Base-by-base conservation (phyloP, 2,797 vertebrate genomes). In the Onychomys torridus region DNA sequence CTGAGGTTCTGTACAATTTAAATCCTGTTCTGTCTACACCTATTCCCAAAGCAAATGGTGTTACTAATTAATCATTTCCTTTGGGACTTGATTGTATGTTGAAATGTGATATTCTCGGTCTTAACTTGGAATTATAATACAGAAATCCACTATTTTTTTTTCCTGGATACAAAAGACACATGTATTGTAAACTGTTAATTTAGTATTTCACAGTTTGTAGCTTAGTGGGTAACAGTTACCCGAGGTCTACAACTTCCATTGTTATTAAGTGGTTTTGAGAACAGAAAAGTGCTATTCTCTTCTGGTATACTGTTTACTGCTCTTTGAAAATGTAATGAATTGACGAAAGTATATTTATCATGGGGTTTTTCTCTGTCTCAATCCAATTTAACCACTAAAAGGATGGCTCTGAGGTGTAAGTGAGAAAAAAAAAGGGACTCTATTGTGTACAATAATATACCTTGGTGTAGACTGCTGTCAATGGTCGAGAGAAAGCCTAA, bases 91-190 rank as follows among this genome's bases (percentile, higher is more conserved):
- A 96, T 40, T 95, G 79, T 87, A 34, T 83, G 21, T 79, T 94
- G 57, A 93, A 46, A 82, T 90, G 27, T 83, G 37, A 92, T 94
- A 94, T 57, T 93, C 49, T 91, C 13, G 8, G 79, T 96, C 65
- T 89, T 96, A 93, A 93, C 61, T 82, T 21, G 27, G 37, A 94
- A 81, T 78, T 63, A 96, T 52, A 93, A 93, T 86, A 90, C 69
- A 94, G 49, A 97, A 96, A 97, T 93, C 71, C 55, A 90, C 29
- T 13, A 84, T 87, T 93, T 76, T 91, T 91, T 93, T 78, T 73
- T 67, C 61, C 4, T 34, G 9, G 12, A n/a, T 23, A 93, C 8
- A 81, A 86, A 63, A 88, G 61, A 96, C 52, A 49, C 0, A 69
- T 32, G 43, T 90, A 89, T 91, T 93, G 6, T 49, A 69, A 23